Conservation (phyloP, 2,113 vertebrate species). For the Struthio camelus region DNA sequence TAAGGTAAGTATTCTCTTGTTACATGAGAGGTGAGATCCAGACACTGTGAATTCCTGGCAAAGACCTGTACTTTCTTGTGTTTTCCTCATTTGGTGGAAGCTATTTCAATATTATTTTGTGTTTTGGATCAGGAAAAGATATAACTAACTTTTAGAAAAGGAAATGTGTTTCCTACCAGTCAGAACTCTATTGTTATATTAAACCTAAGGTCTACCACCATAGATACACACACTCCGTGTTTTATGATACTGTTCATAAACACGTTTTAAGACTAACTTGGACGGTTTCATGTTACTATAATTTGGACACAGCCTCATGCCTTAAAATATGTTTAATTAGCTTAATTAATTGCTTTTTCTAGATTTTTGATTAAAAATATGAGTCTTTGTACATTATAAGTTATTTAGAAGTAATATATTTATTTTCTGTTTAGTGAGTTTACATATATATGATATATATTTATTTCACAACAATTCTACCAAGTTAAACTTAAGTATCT, state of each 20-base stretch:
- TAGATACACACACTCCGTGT: neutral
- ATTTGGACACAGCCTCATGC: neutral
- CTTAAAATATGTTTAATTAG: neutral
- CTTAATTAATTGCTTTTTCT: neutral
- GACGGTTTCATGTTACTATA: neutral
- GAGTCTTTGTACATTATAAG: neutral
- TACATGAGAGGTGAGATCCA: conserved; percentile 67
- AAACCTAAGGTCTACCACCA: neutral
- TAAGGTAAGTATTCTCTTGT: conserved; percentile 57
- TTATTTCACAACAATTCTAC: neutral
- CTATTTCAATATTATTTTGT: conserved; percentile 43
- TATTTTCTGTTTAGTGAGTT: neutral
- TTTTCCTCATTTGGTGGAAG: conserved; percentile 51
- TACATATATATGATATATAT: neutral
- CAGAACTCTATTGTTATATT: conserved; percentile 37
- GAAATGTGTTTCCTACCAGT: conserved; percentile 55
- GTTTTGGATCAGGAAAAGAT: conserved; percentile 30
- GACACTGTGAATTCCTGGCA: conserved; percentile 66
- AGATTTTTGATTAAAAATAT: neutral
- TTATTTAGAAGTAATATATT: neutral
- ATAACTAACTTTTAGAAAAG: conserved; percentile 38
- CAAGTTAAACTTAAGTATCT: neutral
- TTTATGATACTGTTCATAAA: neutral
- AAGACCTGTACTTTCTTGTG: conserved; percentile 13
- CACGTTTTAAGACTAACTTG: neutral